Conservation (phyloP, 2,113 vertebrate species). For the Laterallus jamaicensis region DNA sequence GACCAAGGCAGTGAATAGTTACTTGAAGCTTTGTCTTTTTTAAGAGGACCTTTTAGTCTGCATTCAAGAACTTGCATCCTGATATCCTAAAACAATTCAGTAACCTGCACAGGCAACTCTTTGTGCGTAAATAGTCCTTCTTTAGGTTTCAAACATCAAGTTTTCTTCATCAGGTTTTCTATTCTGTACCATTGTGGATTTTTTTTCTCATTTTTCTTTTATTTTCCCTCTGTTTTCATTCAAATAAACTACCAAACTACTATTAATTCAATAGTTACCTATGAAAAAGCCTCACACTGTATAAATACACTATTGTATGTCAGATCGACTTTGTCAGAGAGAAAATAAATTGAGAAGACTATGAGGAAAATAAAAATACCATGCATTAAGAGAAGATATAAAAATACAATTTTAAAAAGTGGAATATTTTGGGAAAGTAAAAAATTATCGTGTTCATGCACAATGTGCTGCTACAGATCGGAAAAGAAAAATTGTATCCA, state of each 20-base stretch:
- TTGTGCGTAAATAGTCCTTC: background rate
- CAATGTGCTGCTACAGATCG: background rate
- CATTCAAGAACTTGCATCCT: background rate
- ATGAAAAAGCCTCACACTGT: background rate
- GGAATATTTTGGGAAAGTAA: background rate
- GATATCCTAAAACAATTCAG: background rate
- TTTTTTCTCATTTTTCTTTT: background rate
- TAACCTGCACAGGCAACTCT: fast-evolving
- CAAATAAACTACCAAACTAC: background rate
- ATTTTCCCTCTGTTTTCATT: background rate
- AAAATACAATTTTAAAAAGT: background rate
- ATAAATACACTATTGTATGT: too few relatives aligned
- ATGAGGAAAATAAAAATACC: background rate
- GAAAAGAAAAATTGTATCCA: background rate
- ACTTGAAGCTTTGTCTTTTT: background rate
- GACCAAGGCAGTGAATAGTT: background rate
- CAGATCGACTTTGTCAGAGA: background rate
- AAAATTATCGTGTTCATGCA: background rate
- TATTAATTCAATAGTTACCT: background rate
- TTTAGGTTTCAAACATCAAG: background rate
- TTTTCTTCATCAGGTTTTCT: background rate
- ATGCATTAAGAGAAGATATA: background rate
- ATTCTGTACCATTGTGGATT: background rate
- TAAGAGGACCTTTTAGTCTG: background rate
- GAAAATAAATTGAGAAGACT: background rate